These are phyloP conservation scores for Drosophila saltans DNA, from an alignment of 1,140 invertebrate genomes.

Conservation along the genomic window DNA sequence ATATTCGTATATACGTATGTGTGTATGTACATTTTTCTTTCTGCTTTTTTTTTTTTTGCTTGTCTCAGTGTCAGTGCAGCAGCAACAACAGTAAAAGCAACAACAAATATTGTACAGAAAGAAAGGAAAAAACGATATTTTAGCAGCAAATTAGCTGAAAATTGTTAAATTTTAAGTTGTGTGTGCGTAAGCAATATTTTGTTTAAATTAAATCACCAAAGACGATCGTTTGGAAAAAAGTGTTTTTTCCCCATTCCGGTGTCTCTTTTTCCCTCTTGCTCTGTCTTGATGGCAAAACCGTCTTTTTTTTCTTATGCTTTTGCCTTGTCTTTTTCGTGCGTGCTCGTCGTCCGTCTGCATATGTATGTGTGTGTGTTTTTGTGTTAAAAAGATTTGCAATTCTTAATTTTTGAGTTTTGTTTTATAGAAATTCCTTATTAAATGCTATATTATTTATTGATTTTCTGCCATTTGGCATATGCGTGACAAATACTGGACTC, in stretches of 20 bases:
- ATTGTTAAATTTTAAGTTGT: constrained; percentile 10
- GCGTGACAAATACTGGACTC: constrained; percentile 2
- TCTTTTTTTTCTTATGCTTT: constrained; percentile 46
- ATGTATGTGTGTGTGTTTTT: constrained; percentile 22
- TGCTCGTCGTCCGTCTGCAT: constrained; percentile 31
- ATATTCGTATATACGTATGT: background rate
- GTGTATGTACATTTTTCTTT: constrained; percentile 9
- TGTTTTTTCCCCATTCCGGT: background rate
- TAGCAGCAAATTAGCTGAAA: constrained; percentile 3
- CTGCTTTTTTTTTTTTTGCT: constrained; percentile 17
- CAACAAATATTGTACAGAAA: constrained; percentile 6
- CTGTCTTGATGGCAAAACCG: constrained; percentile 7
- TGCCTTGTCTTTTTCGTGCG: constrained; percentile 54
- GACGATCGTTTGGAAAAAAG: constrained; percentile 6
- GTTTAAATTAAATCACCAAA: constrained; percentile 18
- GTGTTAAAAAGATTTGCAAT: constrained; percentile 22
- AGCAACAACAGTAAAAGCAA: constrained; percentile 24
- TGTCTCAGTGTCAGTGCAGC: constrained; percentile 28
- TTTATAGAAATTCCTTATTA: background rate
- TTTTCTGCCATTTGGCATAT: constrained; percentile 29
- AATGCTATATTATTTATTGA: constrained; percentile 31
- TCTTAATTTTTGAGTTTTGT: background rate
- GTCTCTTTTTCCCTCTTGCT: constrained; percentile 27
- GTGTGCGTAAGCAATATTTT: constrained; percentile 7
- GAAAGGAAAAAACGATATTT: background rate